Evolutionary conservation across 37 sponge, comb jelly and placozoan genomes (phyloP).

Genomic region (Chondrosia reniformis): DNA sequence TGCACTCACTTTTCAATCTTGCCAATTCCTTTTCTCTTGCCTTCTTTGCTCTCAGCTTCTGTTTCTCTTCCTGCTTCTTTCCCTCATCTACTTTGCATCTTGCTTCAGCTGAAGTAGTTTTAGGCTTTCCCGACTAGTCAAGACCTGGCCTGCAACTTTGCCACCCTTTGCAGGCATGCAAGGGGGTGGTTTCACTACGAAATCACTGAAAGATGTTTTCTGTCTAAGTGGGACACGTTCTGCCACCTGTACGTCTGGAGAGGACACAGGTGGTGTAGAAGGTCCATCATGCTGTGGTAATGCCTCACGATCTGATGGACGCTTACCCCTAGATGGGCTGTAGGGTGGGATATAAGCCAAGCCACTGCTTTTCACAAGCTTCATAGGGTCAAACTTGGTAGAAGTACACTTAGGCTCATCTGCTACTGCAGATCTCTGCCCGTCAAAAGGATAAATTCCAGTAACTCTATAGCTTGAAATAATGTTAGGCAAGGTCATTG

Average conservation of each 20-base stretch:
- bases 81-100: not conserved
- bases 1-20: not conserved
- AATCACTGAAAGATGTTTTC: not conserved
- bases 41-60: not conserved
- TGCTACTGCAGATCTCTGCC: not conserved
- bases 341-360: not conserved
- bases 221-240: not conserved
- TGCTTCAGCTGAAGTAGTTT: not conserved
- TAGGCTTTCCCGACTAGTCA: not conserved
- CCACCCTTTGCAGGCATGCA: not conserved
- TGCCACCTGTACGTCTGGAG: too few relatives aligned
- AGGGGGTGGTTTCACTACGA: not conserved
- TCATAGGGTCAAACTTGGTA: not conserved
- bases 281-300: too few relatives aligned
- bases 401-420: not conserved
- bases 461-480: slow-evolving; percentile 39
- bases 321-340: not conserved
- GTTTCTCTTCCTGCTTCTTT: not conserved
- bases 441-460: slow-evolving; percentile 37
- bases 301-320: not conserved
- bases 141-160: not conserved
- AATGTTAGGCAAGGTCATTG: slow-evolving; percentile 36
- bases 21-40: not conserved
- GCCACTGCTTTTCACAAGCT: not conserved
- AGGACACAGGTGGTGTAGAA: too few relatives aligned